Evolutionary conservation across 2,888 invertebrate species (phyloP).

Genomic region (Ormyrus thymus): DNA sequence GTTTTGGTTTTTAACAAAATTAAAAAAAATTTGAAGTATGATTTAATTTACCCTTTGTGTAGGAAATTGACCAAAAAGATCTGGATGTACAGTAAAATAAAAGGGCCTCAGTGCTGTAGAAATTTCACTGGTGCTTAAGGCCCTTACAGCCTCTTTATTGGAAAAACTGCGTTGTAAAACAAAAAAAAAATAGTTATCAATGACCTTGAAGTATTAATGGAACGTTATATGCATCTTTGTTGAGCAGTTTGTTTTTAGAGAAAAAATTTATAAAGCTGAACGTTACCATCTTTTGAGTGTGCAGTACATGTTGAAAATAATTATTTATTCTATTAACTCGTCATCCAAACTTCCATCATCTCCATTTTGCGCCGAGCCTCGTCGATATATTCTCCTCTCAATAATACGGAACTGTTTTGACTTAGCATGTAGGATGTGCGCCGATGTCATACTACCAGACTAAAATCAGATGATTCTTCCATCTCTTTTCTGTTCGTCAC

Average conservation of each 20-base stretch:
- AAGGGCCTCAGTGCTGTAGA: constrained; percentile 94
- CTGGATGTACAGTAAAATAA: constrained; percentile 96
- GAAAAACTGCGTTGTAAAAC: constrained; percentile 60
- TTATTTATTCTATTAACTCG: not conserved
- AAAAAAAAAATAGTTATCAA: not conserved
- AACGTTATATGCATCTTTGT: not conserved
- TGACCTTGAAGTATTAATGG: constrained; percentile 33
- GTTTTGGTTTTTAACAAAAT: no score
- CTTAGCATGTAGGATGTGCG: not conserved
- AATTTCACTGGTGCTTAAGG: constrained; percentile 86
- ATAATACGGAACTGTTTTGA: not conserved
- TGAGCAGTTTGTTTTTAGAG: not conserved
- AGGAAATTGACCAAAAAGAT: constrained; percentile 94
- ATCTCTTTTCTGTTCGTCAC: not conserved
- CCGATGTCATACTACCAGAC: not conserved
- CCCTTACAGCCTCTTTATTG: constrained; percentile 66
- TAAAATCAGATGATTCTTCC: not conserved
- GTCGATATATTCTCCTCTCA: not conserved
- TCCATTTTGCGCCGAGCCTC: constrained; percentile 29
- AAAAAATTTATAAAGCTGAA: not conserved
- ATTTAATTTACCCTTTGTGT: constrained; percentile 83
- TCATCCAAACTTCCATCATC: constrained; percentile 35
- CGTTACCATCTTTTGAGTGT: constrained; percentile 63
- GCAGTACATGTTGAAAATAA: constrained; percentile 61
- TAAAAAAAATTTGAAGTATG: no score